A percentile compares a stretch with the other conserved stretches of the same genome.
phyloP scores from a whole-genome alignment of 2,113 vertebrate species.

The Corythoichthys haematopterus region DNA sequence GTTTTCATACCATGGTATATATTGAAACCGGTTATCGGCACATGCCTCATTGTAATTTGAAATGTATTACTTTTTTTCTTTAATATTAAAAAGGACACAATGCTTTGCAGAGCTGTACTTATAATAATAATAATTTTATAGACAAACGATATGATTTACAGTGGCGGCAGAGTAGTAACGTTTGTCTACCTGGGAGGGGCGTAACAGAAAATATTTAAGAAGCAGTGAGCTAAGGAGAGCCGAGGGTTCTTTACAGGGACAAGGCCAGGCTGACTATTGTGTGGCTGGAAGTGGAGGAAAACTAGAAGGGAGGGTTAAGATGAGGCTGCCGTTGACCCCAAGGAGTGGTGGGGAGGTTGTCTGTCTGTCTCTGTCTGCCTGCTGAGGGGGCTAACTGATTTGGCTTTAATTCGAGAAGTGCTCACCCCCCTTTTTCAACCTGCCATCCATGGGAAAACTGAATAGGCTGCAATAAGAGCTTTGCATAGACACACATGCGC shows the following conservation, averaged over 20 bases:
- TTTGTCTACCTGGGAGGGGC: too few relatives aligned
- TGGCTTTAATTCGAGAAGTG: conserved; percentile 67
- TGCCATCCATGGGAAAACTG: conserved; percentile 59
- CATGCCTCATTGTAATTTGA: too few relatives aligned
- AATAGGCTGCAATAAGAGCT: conserved; percentile 59
- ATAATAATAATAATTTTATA: too few relatives aligned
- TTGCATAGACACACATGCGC: conserved; percentile 23
- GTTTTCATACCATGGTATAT: too few relatives aligned
- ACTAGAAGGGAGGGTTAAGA: conserved; percentile 25
- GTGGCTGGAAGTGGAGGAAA: conserved; percentile 8
- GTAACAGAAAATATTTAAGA: too few relatives aligned
- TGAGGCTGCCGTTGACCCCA: conserved; percentile 50
- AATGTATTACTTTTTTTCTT: too few relatives aligned
- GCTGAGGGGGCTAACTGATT: conserved; percentile 67
- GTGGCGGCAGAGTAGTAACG: too few relatives aligned
- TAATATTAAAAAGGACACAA: too few relatives aligned
- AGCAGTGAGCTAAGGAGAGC: conserved; percentile 13
- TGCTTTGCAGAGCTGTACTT: too few relatives aligned
- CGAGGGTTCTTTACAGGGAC: conserved; percentile 65
- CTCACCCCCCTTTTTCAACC: conserved; percentile 37
- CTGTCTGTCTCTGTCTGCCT: conserved; percentile 26
- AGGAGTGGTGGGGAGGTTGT: conserved; percentile 25
- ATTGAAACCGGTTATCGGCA: too few relatives aligned
- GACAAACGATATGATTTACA: too few relatives aligned
- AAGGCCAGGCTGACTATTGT: conserved; percentile 55